Evolutionary conservation across 2,797 vertebrate genomes (phyloP).

Genomic region (Masticophis lateralis): DNA sequence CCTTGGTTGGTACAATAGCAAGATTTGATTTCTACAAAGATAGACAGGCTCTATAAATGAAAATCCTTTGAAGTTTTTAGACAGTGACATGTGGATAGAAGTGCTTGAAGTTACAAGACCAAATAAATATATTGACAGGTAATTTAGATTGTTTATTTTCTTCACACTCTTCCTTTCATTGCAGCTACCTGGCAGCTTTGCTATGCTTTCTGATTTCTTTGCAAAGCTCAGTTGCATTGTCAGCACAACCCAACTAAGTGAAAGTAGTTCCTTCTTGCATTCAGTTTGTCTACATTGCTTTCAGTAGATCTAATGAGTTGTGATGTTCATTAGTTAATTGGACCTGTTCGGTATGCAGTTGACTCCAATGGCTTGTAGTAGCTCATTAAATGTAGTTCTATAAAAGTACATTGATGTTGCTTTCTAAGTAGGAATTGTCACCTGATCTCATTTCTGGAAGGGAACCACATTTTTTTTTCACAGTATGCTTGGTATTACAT

Average conservation of each 20-base stretch:
- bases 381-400: conserved; percentile 31
- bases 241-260: conserved; percentile 26
- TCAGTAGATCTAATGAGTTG: conserved; percentile 27
- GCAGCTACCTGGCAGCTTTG: conserved; percentile 42
- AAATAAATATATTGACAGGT: conserved; percentile 25
- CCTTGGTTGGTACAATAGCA: conserved; percentile 1
- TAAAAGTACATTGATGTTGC: conserved; percentile 45
- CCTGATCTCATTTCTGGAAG: conserved; percentile 6
- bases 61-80: not conserved
- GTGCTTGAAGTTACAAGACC: conserved; percentile 32
- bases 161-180: conserved; percentile 27
- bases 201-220: conserved; percentile 13
- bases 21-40: not conserved
- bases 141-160: conserved; percentile 47
- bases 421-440: conserved; percentile 46
- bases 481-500: conserved; percentile 11
- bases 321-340: conserved; percentile 50
- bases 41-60: not conserved
- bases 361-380: conserved; percentile 41
- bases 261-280: not conserved
- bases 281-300: conserved; percentile 6
- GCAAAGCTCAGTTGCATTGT: conserved; percentile 43
- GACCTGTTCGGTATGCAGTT: conserved; percentile 41
- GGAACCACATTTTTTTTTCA: not conserved
- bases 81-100: not conserved